A percentile compares a stretch with the other conserved stretches of the same genome.
phyloP scores from a whole-genome alignment of 1,140 invertebrate genomes.

The Meloidogyne hapla region DNA sequence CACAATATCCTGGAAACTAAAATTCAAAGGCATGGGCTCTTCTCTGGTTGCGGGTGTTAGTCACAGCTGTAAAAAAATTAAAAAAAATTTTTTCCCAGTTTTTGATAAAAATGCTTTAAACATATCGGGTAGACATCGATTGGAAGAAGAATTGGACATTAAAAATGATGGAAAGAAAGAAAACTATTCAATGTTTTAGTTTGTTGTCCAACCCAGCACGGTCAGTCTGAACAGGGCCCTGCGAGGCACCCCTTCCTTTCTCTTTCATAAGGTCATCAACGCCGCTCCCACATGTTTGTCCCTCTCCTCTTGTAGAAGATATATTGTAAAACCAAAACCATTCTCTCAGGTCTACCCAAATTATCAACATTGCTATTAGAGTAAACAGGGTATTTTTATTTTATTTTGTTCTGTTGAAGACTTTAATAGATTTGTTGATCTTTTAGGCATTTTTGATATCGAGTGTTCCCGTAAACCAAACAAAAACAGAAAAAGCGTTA shows the following conservation, averaged over 20 bases:
- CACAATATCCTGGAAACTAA: no score
- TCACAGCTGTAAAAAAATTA: no score
- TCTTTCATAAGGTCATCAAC: not conserved
- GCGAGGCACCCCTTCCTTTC: not conserved
- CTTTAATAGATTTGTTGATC: not conserved
- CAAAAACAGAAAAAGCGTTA: no score
- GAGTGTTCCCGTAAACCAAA: not conserved
- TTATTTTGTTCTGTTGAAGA: not conserved
- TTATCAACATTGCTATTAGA: not conserved
- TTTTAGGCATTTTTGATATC: not conserved
- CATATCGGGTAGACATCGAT: not conserved
- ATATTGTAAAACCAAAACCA: not conserved
- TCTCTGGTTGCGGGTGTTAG: no score
- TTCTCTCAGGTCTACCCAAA: not conserved
- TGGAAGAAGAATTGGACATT: constrained; percentile 1
- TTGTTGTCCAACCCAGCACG: not conserved
- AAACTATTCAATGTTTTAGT: not conserved
- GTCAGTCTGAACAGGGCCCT: not conserved
- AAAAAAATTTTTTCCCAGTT: no score
- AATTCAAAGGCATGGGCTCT: no score
- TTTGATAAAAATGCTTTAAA: no score
- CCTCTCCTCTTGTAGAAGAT: not conserved
- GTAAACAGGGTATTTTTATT: no score
- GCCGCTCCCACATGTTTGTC: not conserved
- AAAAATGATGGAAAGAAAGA: not conserved